These are phyloP conservation scores for Pterocles burchelli DNA, from an alignment of 2,113 vertebrate species.

Conservation along the genomic window DNA sequence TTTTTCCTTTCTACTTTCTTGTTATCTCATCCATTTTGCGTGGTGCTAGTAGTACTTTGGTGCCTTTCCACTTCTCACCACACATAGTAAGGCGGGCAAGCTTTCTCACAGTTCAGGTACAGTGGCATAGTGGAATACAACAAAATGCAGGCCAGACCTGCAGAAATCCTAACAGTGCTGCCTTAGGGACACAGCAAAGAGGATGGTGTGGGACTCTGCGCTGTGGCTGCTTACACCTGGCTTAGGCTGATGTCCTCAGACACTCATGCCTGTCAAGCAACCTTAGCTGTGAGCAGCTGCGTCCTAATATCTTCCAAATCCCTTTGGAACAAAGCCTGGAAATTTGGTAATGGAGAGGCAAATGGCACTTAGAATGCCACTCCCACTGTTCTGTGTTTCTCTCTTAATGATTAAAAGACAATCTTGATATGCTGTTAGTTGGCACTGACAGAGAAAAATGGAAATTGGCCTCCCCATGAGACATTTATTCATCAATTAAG, in stretches of 20 bases:
- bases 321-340: background rate
- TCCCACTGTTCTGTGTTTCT: background rate
- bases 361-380: background rate
- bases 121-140: background rate
- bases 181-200: background rate
- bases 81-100: background rate
- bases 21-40: background rate
- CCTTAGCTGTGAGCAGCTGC: background rate
- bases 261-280: background rate
- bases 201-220: background rate
- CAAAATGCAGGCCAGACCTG: background rate
- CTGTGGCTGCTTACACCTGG: background rate
- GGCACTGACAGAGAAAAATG: background rate
- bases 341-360: background rate
- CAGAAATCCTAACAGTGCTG: background rate
- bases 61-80: background rate
- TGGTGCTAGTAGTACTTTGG: background rate
- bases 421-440: background rate
- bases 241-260: background rate
- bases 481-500: background rate
- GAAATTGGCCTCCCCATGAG: rapidly evolving
- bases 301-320: background rate
- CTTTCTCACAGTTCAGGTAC: background rate
- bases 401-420: background rate
- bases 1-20: background rate